phyloP scores from a whole-genome alignment of 1,140 invertebrate genomes.

The Drosophila pruinosa region DNA sequence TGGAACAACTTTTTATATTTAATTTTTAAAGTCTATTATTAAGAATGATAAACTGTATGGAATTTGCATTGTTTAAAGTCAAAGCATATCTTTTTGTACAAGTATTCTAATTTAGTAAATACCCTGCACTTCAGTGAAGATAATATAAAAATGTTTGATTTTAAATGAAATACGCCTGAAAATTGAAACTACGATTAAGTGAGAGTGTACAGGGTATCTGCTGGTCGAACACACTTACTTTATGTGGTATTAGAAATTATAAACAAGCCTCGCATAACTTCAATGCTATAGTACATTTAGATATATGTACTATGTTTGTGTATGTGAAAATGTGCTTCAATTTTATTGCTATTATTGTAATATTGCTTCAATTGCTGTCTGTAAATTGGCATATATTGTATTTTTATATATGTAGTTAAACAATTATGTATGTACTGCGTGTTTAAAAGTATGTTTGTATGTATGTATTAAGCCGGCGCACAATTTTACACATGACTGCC shows the following conservation, averaged over 20 bases:
- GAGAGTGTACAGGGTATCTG: conserved; percentile 7
- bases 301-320: not conserved
- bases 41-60: not conserved
- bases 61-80: not conserved
- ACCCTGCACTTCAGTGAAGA: not conserved
- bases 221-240: not conserved
- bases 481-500: conserved; percentile 78
- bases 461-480: conserved; percentile 65
- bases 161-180: not conserved
- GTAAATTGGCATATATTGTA: conserved; percentile 33
- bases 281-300: conserved; percentile 14
- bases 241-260: not conserved
- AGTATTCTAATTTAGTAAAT: not conserved
- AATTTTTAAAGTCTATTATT: not conserved
- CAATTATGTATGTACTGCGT: conserved; percentile 30
- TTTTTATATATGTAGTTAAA: conserved; percentile 59
- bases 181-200: too few species aligned
- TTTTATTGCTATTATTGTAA: conserved; percentile 42
- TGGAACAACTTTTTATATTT: not conserved
- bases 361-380: conserved; percentile 27
- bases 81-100: not conserved
- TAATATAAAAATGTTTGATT: not conserved
- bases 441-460: conserved; percentile 16
- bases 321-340: conserved; percentile 21
- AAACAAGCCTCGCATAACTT: not conserved